These are phyloP conservation scores for Lithophane ornitopus DNA, from an alignment of 2,888 invertebrate species.

Conservation along the genomic window DNA sequence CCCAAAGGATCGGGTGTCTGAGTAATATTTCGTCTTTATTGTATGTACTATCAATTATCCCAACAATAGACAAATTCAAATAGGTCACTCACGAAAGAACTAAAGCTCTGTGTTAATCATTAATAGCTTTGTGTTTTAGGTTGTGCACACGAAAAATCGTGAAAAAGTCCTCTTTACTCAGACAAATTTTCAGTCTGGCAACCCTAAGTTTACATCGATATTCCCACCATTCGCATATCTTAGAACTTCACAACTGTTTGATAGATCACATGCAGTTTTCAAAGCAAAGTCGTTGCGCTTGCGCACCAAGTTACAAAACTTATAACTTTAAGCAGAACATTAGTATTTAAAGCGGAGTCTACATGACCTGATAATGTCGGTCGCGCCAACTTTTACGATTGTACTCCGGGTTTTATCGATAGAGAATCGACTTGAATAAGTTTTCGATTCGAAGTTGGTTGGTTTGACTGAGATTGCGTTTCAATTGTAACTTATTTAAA, in stretches of 20 bases:
- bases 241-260: constrained; percentile 31
- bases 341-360: constrained; percentile 42
- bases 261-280: constrained; percentile 29
- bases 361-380: constrained; percentile 31
- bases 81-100: no score
- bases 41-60: no score
- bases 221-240: not conserved
- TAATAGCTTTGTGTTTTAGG: no score
- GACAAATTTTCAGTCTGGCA: no score
- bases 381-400: constrained; percentile 30
- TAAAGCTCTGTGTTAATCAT: no score
- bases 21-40: not conserved
- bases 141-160: no score
- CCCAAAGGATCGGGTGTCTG: not conserved
- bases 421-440: constrained; percentile 25
- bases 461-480: constrained; percentile 9
- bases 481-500: constrained; percentile 18
- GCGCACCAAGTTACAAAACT: constrained; percentile 14
- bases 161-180: no score
- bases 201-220: not conserved
- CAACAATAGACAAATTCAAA: no score
- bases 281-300: constrained; percentile 8
- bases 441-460: constrained; percentile 25
- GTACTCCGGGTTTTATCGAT: constrained; percentile 31
- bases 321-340: constrained; percentile 18